Percentiles rank a stretch among this genome's conserved stretches.
Evolutionary conservation across 2,113 vertebrate species (phyloP).

Genomic region (human (Homo sapiens)): GRCh38 chr2:2679501-2680000

Average conservation of each 20-base stretch:
- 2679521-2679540: too few relatives aligned
- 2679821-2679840: not conserved
- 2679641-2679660: too few relatives aligned
- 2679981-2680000: not conserved
- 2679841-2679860: not conserved
- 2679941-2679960: not conserved
- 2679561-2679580: too few relatives aligned
- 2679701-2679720: not conserved
- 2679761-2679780: not conserved
- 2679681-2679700: not conserved
- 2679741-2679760: not conserved
- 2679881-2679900: not conserved
- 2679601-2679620: too few relatives aligned
- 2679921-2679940: not conserved
- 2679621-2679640: too few relatives aligned
- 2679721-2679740: not conserved
- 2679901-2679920: not conserved
- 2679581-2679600: too few relatives aligned
- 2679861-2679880: not conserved
- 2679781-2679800: not conserved
- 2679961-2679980: not conserved
- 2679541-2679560: too few relatives aligned
- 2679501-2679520: too few relatives aligned
- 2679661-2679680: too few relatives aligned
- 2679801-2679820: not conserved